These are phyloP conservation scores for Vanessa atalanta DNA, from an alignment of 1,140 invertebrate species.

Conservation along the genomic window DNA sequence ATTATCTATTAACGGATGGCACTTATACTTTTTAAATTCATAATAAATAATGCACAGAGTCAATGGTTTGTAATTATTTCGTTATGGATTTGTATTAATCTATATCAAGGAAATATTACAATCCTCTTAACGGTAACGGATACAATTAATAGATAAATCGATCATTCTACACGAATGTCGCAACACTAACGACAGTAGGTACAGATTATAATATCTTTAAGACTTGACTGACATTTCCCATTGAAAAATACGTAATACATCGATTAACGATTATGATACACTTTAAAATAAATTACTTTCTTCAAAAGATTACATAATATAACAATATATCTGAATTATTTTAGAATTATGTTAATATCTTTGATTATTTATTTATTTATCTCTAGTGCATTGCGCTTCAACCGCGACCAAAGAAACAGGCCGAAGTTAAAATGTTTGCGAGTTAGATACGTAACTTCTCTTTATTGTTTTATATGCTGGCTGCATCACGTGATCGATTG, in stretches of 20 bases:
- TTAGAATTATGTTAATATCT: too few species aligned
- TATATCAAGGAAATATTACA: background rate
- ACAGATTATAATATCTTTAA: background rate
- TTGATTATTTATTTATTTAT: too few species aligned
- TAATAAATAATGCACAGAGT: background rate
- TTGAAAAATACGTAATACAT: background rate
- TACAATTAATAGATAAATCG: slow-evolving; percentile 14
- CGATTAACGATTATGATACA: background rate
- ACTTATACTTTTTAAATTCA: too few species aligned
- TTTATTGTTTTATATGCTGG: too few species aligned
- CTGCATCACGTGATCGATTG: too few species aligned
- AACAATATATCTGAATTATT: too few species aligned
- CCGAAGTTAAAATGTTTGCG: too few species aligned
- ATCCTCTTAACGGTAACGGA: background rate
- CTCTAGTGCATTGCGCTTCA: too few species aligned
- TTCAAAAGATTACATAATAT: too few species aligned
- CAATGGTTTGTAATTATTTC: background rate
- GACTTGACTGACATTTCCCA: background rate
- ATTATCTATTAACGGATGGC: too few species aligned
- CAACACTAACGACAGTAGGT: background rate
- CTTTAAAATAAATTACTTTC: background rate
- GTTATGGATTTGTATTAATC: slow-evolving; percentile 4
- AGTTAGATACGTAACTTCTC: too few species aligned
- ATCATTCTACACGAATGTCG: background rate
- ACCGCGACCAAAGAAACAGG: too few species aligned